Conservation (phyloP, 2,888 invertebrate genomes). For the Punctoribates punctum region DNA sequence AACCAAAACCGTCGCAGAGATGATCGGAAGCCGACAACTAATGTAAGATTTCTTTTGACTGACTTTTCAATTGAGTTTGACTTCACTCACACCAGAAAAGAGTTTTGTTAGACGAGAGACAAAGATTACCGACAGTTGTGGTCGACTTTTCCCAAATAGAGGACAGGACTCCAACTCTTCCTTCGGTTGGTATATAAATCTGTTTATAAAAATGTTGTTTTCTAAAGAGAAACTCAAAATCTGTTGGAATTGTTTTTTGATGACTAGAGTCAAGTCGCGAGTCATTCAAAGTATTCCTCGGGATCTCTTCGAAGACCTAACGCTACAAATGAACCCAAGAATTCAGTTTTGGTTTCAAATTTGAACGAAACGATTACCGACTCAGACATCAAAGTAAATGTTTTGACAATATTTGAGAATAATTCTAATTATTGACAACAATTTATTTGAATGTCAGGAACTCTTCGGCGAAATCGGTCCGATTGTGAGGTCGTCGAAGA, state of each 20-base stretch:
- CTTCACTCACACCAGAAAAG: not conserved
- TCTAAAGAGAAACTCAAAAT: too few relatives aligned
- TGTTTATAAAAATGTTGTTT: too few relatives aligned
- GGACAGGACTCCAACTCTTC: not conserved
- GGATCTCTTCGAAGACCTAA: not conserved
- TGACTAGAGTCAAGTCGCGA: too few relatives aligned
- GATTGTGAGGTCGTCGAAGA: not conserved
- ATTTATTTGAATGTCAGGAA: conserved; percentile 2
- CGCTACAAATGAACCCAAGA: not conserved
- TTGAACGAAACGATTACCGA: conserved; percentile 35
- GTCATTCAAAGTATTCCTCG: too few relatives aligned
- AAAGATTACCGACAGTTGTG: conserved; percentile 4
- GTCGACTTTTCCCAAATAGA: not conserved
- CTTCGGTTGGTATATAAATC: not conserved
- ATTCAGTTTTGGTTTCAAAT: conserved; percentile 36
- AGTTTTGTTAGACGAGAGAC: not conserved
- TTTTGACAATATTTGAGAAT: not conserved
- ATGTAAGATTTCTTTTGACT: not conserved
- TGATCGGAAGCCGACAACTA: not conserved
- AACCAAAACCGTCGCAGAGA: not conserved
- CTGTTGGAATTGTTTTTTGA: too few relatives aligned
- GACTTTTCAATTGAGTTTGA: not conserved
- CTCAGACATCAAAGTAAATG: conserved; percentile 7
- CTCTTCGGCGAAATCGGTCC: conserved; percentile 39
- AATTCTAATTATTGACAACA: not conserved